Evolutionary conservation across 1,140 invertebrate species (phyloP), one percentile per base, ranked within the genome.

Genomic region (Aphaenogaster ashmeadi): DNA sequence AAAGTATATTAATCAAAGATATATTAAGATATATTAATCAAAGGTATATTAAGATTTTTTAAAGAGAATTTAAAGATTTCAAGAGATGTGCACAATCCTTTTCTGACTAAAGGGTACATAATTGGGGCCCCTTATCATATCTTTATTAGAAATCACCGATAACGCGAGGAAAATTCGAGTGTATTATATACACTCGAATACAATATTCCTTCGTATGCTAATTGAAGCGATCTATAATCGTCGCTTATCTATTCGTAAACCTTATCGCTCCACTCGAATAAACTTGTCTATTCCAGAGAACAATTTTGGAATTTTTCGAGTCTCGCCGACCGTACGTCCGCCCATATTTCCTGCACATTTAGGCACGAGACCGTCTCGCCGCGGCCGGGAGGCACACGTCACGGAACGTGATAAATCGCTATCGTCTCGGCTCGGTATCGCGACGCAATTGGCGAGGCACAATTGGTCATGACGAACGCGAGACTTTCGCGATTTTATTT

Each of bases 401-500:
- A 41, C 9, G 60, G 13, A 21, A 13, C 47, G n/a, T 2, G 64
- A 71, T 81, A 81, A 88, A 79, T 15, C 33, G 56, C 60, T 79
- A 71, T 50, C 44, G 18, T 21, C 36, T 38, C 41, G 18, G 33
- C 33, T 9, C 38, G 1, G 15, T 41, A 21, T 87, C 47, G 52
- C 81, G 52, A 21, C 44, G 66, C 11, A 86, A 54, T 27, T 71
- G 52, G 5, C 33, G 38, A 52, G 6, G 44, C 15, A n/a, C 41
- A 77, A 78, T 52, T 60, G 41, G 38, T 69, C 67, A 41, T 62
- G 27, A 71, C n/a, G 9, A 69, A 62, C 27, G 56, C 62, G 21
- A 67, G 41, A 27, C 62, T 54, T 52, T 79, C n/a, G 52, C 4
- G 67, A 87, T 72, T 89, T 78, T 89, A 90, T 88, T 90, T 90